Evolutionary conservation across 2,888 invertebrate species (phyloP), one percentile per base, ranked within the genome.

Genomic region (Scelioninae gen. 1): DNA sequence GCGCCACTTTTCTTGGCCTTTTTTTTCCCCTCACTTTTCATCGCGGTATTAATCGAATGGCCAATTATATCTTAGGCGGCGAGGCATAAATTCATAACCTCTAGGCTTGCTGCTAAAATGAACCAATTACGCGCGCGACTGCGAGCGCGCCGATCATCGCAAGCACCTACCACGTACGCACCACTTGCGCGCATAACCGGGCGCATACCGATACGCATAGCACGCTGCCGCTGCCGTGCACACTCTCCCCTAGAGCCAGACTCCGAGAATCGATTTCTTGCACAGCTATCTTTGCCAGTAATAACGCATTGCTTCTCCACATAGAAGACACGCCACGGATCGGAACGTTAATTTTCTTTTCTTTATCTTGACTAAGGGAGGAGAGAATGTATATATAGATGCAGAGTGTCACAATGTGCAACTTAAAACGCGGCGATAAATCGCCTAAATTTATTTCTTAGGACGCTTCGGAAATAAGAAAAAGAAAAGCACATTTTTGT

Each of bases 41-140:
- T 86, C 85, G 85, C 83, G 84, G 88, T 89, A 90, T 89, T 90
- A 90, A 90, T 90, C 87, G 88, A 86, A 86, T 85, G 85, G 81
- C 87, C 90, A 90, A 89, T 90, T 90, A 90, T 89, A 89, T 88
- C 88, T 87, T 87, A 86, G 86, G 86, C 86, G 86, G 86, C 83
- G 83, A 84, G 82, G 85, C 88, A 90, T 90, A 90, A 90, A 90
- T 90, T 90, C 87, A 87, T 86, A 88, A 86, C 84, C 84, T 79
- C 88, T 87, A 84, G 82, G 85, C 86, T 85, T 63, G 86, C 86
- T 86, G 86, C 85, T 88, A 88, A 88, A 88, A 86, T 85, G 87
- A 88, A 87, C 86, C 87, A 89, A 89, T 89, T 88, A 89, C 77
- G 74, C 84, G 75, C 81, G 79, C 81, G 69, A 83, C 75, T 68